phyloP scores from a whole-genome alignment of 2,113 vertebrate species.

The Tympanuchus pallidicinctus region DNA sequence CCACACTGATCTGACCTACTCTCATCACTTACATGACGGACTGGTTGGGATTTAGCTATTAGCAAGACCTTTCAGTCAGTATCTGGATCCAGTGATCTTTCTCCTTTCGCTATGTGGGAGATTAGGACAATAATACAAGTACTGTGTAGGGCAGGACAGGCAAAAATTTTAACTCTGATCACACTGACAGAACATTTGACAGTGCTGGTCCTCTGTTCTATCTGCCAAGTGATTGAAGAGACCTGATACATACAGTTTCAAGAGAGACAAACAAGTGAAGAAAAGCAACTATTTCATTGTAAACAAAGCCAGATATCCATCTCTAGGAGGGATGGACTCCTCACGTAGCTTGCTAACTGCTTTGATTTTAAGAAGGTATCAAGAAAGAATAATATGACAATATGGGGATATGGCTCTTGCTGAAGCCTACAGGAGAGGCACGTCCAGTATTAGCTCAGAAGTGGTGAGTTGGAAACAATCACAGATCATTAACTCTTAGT shows the following conservation, averaged over 20 bases:
- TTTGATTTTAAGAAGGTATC: not conserved
- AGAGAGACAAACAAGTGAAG: not conserved
- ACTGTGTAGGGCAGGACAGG: not conserved
- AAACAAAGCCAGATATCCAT: not conserved
- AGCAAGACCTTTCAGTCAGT: not conserved
- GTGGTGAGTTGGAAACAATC: not conserved
- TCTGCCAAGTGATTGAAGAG: not conserved
- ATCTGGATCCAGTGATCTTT: not conserved
- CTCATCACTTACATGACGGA: not conserved
- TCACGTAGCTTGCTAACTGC: not conserved
- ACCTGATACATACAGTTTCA: not conserved
- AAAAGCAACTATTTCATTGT: not conserved
- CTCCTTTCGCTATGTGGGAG: not conserved
- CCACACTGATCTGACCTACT: not conserved
- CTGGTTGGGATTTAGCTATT: not conserved
- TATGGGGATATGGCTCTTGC: not conserved
- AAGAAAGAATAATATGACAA: not conserved
- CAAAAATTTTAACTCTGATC: not conserved
- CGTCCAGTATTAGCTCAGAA: not conserved
- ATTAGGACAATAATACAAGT: not conserved
- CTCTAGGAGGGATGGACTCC: not conserved
- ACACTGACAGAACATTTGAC: not conserved
- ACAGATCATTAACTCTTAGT: not conserved
- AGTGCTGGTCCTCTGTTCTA: not conserved
- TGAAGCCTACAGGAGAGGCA: not conserved